Base-by-base conservation (phyloP, 2,113 vertebrate genomes). In the Nerophis lumbriciformis region DNA sequence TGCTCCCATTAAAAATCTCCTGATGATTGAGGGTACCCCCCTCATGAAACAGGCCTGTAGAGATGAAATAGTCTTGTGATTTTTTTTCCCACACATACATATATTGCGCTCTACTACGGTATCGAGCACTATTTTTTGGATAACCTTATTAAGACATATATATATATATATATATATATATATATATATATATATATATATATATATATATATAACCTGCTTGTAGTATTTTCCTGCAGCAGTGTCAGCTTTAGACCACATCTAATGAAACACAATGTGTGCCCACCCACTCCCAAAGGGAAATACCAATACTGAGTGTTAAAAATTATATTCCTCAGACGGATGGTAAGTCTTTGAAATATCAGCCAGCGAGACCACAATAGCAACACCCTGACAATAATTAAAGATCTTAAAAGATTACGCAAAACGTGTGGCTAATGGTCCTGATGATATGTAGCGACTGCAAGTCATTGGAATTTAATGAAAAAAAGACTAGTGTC, bases 171-270 rank as follows among this genome's bases (percentile, higher is more conserved):
- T 28, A 28, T 28, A 28, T 28, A 28, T 28, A 28, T 28, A 28
- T 28, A 28, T 28, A 28, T 28, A 28, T 28, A 28, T 28, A 28
- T 28, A 28, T 28, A 28, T 28, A 28, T 28, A 28, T 28, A 28
- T 28, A 28, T 28, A 28, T 28, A 28, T 28, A 28, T 28, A 28
- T 28, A 28, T 28, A 28, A 28, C 28, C 28, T 28, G 28, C 4
- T 3, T 28, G 16, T 9, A 50, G 16, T 7, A 50, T 50, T 50
- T 28, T 28, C 19, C 65, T 60, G 59, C 68, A 79, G 76, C 77
- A 73, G 72, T 69, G 79, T 72, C 76, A 79, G 69, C 81, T 73
- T 28, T 81, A 39, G 69, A 81, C 76, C 79, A 75, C 74, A 63
- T 74, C 71, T 78, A 78, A 81, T 65, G 64, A 69, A 75, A 84